Evolutionary conservation across 1,140 invertebrate genomes (phyloP).

Genomic region (Triops longicaudatus): DNA sequence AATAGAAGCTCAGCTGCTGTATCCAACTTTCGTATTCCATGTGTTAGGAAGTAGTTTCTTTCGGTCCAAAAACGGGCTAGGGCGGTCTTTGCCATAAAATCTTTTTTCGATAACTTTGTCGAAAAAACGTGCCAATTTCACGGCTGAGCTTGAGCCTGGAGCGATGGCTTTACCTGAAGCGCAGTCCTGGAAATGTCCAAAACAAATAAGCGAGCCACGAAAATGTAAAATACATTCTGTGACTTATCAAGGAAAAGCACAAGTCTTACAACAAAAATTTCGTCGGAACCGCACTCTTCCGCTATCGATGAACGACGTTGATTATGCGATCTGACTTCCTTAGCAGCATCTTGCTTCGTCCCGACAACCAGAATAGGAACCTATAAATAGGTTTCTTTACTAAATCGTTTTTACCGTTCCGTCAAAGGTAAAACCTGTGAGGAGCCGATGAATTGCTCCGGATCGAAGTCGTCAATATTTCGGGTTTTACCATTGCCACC

Average conservation of each 20-base stretch:
- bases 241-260: constrained; percentile 25
- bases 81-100: constrained; percentile 48
- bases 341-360: constrained; percentile 78
- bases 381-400: constrained; percentile 42
- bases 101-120: constrained; percentile 80
- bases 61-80: constrained; percentile 39
- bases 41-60: constrained; percentile 18
- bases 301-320: constrained; percentile 64
- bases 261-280: constrained; percentile 64
- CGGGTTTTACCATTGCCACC: constrained; percentile 23
- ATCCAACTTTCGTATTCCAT: constrained; percentile 4
- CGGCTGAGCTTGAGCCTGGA: constrained; percentile 82
- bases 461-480: constrained; percentile 63
- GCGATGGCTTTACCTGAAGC: constrained; percentile 69
- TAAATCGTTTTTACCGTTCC: too few relatives aligned
- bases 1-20: not conserved
- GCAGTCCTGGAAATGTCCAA: constrained; percentile 52
- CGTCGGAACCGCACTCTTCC: constrained; percentile 85
- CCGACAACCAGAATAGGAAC: constrained; percentile 88
- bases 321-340: constrained; percentile 55
- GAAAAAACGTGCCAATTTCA: constrained; percentile 86
- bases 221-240: constrained; percentile 26
- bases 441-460: constrained; percentile 80
- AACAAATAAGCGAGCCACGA: constrained; percentile 27
- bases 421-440: constrained; percentile 46